Conservation (phyloP, 2,113 vertebrate genomes). For the Ranitomeya variabilis region DNA sequence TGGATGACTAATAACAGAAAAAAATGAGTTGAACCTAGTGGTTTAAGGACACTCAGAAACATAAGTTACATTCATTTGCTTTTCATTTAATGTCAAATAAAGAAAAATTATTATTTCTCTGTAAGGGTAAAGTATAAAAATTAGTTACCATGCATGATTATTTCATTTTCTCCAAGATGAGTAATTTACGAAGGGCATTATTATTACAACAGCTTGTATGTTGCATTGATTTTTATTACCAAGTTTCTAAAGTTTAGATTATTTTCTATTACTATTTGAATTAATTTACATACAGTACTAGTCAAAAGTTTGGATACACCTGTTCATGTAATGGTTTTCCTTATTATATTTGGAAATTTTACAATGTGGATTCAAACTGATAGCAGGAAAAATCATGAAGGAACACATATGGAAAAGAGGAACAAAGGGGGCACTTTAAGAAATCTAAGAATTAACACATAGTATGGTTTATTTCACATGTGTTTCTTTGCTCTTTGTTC, state of each 20-base stretch:
- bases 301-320: too few species aligned
- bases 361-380: too few species aligned
- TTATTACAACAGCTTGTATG: background rate
- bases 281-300: too few species aligned
- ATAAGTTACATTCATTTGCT: slow-evolving; percentile 18
- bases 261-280: too few species aligned
- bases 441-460: too few species aligned
- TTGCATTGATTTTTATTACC: background rate
- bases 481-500: too few species aligned
- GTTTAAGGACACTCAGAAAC: slow-evolving; percentile 6
- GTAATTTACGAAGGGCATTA: background rate
- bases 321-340: too few species aligned
- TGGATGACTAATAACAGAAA: slow-evolving; percentile 35
- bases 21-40: slow-evolving; percentile 18
- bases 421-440: too few species aligned
- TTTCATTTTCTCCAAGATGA: background rate
- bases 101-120: background rate
- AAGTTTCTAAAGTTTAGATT: background rate
- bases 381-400: too few species aligned
- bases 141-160: background rate
- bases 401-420: too few species aligned
- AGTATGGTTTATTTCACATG: too few species aligned
- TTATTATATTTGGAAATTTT: too few species aligned
- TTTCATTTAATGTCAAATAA: slow-evolving; percentile 12
- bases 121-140: background rate